Conservation (phyloP, 1,140 invertebrate genomes). For the Zaprionus kolodkinae region DNA sequence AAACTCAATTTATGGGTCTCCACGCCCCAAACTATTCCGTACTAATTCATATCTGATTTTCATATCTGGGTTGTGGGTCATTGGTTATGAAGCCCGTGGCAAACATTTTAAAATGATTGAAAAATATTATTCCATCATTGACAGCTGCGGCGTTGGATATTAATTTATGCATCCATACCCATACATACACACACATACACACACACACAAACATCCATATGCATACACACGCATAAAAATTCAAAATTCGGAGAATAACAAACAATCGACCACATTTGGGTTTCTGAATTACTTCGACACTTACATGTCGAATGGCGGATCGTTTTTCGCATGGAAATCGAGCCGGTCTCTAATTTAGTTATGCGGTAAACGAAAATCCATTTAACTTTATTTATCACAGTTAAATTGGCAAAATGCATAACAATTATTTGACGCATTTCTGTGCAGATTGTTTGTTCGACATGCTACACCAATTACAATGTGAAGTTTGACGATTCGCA, state of each 20-base stretch:
- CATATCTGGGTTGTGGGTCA: background rate
- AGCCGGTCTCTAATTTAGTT: slow-evolving; percentile 72
- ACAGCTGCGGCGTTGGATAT: slow-evolving; percentile 64
- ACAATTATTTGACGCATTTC: slow-evolving; percentile 25
- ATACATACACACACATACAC: slow-evolving; percentile 14
- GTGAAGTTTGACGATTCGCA: slow-evolving; percentile 8
- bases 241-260: slow-evolving; percentile 49
- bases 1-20: slow-evolving; percentile 32
- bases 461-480: background rate
- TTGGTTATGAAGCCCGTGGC: slow-evolving; percentile 34
- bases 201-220: slow-evolving; percentile 3
- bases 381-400: slow-evolving; percentile 63
- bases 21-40: background rate
- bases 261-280: slow-evolving; percentile 63
- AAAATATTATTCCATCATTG: slow-evolving; percentile 74
- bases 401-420: slow-evolving; percentile 60
- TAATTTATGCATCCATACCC: slow-evolving; percentile 57
- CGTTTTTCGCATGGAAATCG: slow-evolving; percentile 52
- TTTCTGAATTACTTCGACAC: slow-evolving; percentile 44
- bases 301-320: slow-evolving; percentile 6
- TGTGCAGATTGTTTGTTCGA: slow-evolving; percentile 11
- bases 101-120: slow-evolving; percentile 70
- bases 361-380: slow-evolving; percentile 61
- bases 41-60: slow-evolving; percentile 9
- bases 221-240: slow-evolving; percentile 22